These are phyloP conservation scores for Hyposmocoma kahamanoa DNA, from an alignment of 1,140 invertebrate genomes.

Conservation along the genomic window DNA sequence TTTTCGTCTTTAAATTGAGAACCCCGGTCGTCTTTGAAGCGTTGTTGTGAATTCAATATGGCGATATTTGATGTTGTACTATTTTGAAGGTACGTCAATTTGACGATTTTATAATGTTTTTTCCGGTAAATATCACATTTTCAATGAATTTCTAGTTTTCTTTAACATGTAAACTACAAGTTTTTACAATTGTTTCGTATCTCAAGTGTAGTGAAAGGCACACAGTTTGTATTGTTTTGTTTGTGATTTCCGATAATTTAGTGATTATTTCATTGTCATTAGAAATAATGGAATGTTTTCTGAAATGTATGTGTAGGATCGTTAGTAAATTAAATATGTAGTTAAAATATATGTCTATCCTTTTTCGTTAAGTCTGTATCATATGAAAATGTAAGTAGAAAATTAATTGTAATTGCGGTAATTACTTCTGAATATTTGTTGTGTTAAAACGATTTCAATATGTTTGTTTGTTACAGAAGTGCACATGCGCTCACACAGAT, in stretches of 20 bases:
- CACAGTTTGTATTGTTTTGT: slow-evolving; percentile 70
- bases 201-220: slow-evolving; percentile 53
- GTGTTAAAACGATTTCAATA: slow-evolving; percentile 9
- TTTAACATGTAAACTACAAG: slow-evolving; percentile 1
- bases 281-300: slow-evolving; percentile 15
- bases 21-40: slow-evolving; percentile 63
- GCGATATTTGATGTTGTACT: slow-evolving; percentile 74
- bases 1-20: slow-evolving; percentile 54
- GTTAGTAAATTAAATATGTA: too few species aligned
- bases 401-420: slow-evolving; percentile 61
- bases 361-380: slow-evolving; percentile 14
- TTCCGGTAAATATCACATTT: slow-evolving; percentile 12
- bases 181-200: slow-evolving; percentile 29
- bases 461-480: slow-evolving; percentile 57
- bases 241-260: slow-evolving; percentile 68
- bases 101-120: slow-evolving; percentile 67
- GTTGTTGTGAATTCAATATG: slow-evolving; percentile 75
- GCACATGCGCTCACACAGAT: slow-evolving; percentile 65
- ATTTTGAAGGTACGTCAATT: slow-evolving; percentile 74
- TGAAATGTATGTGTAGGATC: background rate
- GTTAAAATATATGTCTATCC: too few species aligned
- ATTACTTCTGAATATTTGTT: slow-evolving; percentile 49
- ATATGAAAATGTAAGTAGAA: slow-evolving; percentile 20
- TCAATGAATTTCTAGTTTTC: background rate
- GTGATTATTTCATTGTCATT: slow-evolving; percentile 54